Percentiles rank a stretch among this genome's conserved stretches.
phyloP scores from a whole-genome alignment of 1,140 invertebrate species.

The Dendrolimus kikuchii region DNA sequence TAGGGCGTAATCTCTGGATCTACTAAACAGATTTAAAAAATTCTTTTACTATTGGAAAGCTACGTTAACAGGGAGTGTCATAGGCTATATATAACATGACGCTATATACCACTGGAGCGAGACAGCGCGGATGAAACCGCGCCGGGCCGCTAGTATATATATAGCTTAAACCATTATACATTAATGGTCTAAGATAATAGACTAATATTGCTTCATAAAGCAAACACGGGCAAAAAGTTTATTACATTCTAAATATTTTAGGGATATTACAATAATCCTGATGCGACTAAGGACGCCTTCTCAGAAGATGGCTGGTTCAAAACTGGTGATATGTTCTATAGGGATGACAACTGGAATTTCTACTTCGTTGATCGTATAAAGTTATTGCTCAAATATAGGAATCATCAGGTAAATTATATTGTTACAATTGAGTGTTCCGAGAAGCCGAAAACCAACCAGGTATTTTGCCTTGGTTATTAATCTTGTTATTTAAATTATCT shows the following conservation, averaged over 20 bases:
- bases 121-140: too few species aligned
- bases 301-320: constrained; percentile 11
- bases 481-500: not conserved
- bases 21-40: too few species aligned
- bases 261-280: constrained; percentile 23
- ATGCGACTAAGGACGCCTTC: constrained; percentile 11
- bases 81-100: too few species aligned
- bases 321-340: constrained; percentile 18
- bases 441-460: not conserved
- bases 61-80: too few species aligned
- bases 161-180: not conserved
- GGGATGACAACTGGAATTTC: constrained; percentile 11
- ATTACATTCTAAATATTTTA: constrained; percentile 3
- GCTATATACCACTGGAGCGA: too few species aligned
- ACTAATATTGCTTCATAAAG: too few species aligned
- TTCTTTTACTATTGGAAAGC: too few species aligned
- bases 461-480: not conserved
- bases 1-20: too few species aligned
- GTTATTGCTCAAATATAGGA: constrained; percentile 17
- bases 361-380: constrained; percentile 16
- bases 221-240: not conserved
- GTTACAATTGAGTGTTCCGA: too few species aligned
- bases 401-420: constrained; percentile 12
- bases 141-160: too few species aligned
- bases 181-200: not conserved